Evolutionary conservation across 1,140 invertebrate genomes (phyloP).

Genomic region (Ceratosolen fusciceps): DNA sequence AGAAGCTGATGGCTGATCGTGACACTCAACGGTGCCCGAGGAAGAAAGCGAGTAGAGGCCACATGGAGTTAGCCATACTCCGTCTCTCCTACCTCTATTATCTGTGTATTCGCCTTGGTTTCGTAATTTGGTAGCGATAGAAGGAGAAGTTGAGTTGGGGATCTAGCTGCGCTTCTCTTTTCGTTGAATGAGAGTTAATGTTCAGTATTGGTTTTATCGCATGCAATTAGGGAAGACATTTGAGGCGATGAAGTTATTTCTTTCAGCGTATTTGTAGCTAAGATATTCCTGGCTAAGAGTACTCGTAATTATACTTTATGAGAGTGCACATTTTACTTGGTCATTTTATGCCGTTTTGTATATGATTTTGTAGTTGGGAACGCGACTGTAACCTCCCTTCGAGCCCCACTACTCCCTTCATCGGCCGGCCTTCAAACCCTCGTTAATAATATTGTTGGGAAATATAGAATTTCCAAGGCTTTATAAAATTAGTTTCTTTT

Average conservation of each 20-base stretch:
- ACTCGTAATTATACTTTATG: not conserved
- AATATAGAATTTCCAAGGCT: not conserved
- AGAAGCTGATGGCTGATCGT: slow-evolving; percentile 35
- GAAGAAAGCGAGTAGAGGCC: slow-evolving; percentile 25
- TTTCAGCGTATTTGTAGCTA: not conserved
- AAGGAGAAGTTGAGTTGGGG: not conserved
- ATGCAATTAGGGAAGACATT: slow-evolving; percentile 13
- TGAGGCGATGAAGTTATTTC: not conserved
- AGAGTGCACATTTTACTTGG: slow-evolving; percentile 2
- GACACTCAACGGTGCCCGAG: slow-evolving; percentile 11
- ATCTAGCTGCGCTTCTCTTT: not conserved
- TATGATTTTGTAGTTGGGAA: not conserved
- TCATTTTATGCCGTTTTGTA: not conserved
- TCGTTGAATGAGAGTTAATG: not conserved
- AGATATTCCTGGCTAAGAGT: not conserved
- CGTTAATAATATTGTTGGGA: not conserved
- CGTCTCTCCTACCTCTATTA: slow-evolving; percentile 30
- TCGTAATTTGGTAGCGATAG: slow-evolving; percentile 17
- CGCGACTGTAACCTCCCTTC: not conserved
- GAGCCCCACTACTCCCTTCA: too few relatives aligned
- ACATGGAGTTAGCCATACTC: not conserved
- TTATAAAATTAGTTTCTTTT: not conserved
- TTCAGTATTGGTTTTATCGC: not conserved
- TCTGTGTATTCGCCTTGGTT: slow-evolving; percentile 44
- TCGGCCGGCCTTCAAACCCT: not conserved